Evolutionary conservation across 2,888 invertebrate genomes (phyloP).

Genomic region (Cinara cedri): DNA sequence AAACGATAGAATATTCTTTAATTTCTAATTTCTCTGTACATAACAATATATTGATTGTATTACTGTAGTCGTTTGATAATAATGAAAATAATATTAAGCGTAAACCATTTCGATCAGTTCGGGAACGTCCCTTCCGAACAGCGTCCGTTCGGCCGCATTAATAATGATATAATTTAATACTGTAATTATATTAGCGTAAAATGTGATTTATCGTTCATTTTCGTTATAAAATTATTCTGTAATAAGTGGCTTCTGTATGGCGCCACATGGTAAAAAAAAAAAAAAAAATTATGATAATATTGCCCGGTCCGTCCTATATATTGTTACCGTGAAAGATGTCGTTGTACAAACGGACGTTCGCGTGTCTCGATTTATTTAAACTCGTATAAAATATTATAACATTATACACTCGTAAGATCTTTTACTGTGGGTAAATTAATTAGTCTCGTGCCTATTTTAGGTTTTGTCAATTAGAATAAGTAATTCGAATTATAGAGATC

Average conservation of each 20-base stretch:
- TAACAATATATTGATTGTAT: no score
- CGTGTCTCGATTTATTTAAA: constrained; percentile 1
- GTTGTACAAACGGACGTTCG: neutral
- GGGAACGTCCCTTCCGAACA: constrained; percentile 11
- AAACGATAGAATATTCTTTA: neutral
- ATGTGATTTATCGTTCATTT: neutral
- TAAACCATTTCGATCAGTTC: constrained; percentile 8
- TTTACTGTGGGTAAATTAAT: neutral
- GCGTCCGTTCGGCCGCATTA: neutral
- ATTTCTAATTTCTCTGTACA: no score
- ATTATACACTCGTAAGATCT: neutral
- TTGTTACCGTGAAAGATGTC: constrained; percentile 35
- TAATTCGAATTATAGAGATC: neutral
- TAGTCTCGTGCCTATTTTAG: neutral
- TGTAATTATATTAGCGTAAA: neutral
- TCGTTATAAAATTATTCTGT: neutral
- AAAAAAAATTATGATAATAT: constrained; percentile 5
- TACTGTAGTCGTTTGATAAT: no score
- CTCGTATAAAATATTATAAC: neutral
- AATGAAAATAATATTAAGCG: neutral
- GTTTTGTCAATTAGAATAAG: neutral
- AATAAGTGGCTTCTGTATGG: neutral
- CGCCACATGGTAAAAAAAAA: no score
- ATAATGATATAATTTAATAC: neutral
- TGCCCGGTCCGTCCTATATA: constrained; percentile 48